phyloP scores from a whole-genome alignment of 1,140 invertebrate species.

The Helicoverpa armigera region DNA sequence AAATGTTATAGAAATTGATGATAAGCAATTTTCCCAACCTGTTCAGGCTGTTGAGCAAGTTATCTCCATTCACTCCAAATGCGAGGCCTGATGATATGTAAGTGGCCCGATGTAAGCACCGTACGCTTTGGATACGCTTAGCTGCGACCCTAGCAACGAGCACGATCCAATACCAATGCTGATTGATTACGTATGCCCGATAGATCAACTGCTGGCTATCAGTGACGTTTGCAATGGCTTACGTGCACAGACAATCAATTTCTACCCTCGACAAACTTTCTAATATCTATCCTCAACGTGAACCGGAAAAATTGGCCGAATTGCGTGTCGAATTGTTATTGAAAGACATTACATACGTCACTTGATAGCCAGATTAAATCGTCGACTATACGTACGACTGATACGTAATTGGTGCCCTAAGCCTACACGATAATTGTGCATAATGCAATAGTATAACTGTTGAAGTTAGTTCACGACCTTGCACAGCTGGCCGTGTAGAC shows the following conservation, averaged over 20 bases:
- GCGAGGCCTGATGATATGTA: constrained; percentile 78
- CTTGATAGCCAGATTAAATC: constrained; percentile 46
- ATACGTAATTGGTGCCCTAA: constrained; percentile 58
- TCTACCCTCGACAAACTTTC: no score
- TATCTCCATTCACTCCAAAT: constrained; percentile 76
- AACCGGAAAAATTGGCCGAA: no score
- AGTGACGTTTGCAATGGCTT: constrained; percentile 50
- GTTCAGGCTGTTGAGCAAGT: constrained; percentile 82
- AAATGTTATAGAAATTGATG: constrained; percentile 40
- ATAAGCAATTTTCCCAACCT: constrained; percentile 57
- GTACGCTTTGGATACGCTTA: constrained; percentile 70
- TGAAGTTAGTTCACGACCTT: constrained; percentile 66
- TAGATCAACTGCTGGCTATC: constrained; percentile 52
- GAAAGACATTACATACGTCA: constrained; percentile 55
- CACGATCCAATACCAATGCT: constrained; percentile 61
- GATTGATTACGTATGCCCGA: constrained; percentile 59
- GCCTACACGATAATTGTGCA: constrained; percentile 67
- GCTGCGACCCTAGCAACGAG: constrained; percentile 61
- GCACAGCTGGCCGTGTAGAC: constrained; percentile 72
- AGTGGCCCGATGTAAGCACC: constrained; percentile 61
- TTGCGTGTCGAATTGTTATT: neutral
- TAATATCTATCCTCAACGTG: no score
- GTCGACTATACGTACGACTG: constrained; percentile 46
- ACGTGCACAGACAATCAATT: neutral
- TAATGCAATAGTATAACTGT: constrained; percentile 63